A percentile compares a stretch with the other conserved stretches of the same genome.
phyloP scores from a whole-genome alignment of 2,797 vertebrate genomes.

The Borostomias antarcticus region DNA sequence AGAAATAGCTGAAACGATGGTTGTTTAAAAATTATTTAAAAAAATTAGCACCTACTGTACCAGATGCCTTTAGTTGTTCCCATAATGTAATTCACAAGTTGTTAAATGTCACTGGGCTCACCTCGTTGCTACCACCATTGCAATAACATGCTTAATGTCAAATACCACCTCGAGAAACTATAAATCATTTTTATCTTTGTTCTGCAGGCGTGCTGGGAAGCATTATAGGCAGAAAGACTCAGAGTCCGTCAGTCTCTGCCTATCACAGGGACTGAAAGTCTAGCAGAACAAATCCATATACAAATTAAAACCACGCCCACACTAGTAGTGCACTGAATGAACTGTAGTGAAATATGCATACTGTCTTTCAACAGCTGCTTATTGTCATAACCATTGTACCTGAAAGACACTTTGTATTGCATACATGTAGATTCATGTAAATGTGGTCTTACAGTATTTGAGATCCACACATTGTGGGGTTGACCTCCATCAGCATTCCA shows the following conservation, averaged over 20 bases:
- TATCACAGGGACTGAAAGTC: conserved; percentile 1
- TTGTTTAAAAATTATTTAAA: background rate
- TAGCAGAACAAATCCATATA: conserved; percentile 27
- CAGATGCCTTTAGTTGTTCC: conserved; percentile 51
- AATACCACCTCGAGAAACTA: conserved; percentile 51
- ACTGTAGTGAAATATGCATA: conserved; percentile 30
- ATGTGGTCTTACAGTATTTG: conserved; percentile 20
- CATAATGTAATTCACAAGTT: conserved; percentile 9
- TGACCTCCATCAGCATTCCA: too few species aligned
- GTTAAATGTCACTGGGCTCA: conserved; percentile 3
- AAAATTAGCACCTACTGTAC: conserved; percentile 50
- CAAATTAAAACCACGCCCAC: conserved; percentile 17
- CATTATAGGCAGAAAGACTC: too few species aligned
- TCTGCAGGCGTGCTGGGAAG: background rate
- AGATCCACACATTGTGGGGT: conserved; percentile 21
- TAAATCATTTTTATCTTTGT: conserved; percentile 1
- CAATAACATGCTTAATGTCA: conserved; percentile 61
- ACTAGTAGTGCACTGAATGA: conserved; percentile 23
- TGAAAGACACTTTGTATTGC: conserved; percentile 32
- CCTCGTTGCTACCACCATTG: conserved; percentile 28
- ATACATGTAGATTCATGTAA: conserved; percentile 28
- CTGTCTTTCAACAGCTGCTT: background rate
- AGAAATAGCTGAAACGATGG: background rate
- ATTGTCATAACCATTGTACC: too few species aligned
- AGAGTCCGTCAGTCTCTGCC: too few species aligned